Evolutionary conservation across 2,797 vertebrate genomes (phyloP).

Genomic region (Mormyrops boulengeri): DNA sequence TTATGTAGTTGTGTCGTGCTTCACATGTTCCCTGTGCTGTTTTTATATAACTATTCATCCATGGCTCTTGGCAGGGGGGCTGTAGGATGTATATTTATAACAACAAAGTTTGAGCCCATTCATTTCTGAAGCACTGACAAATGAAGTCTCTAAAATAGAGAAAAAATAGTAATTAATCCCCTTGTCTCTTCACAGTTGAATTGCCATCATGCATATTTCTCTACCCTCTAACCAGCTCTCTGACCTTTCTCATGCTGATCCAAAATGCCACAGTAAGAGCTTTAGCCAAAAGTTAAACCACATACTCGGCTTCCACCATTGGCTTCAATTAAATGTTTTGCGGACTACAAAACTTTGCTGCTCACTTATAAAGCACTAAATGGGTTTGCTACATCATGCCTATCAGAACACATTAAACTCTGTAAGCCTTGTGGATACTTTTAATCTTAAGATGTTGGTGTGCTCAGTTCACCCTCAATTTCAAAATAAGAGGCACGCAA

Average conservation of each 20-base stretch:
- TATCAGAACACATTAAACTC: conserved; percentile 1
- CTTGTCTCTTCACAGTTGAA: conserved; percentile 2
- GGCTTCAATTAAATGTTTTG: background rate
- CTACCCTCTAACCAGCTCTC: background rate
- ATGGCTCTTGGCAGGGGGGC: background rate
- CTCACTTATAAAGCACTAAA: background rate
- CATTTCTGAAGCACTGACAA: background rate
- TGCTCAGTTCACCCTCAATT: background rate
- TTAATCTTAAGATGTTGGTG: background rate
- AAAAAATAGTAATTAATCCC: background rate
- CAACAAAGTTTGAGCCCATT: background rate
- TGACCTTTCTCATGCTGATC: background rate
- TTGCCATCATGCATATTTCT: background rate
- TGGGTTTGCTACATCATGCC: background rate
- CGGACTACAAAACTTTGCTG: conserved; percentile 10
- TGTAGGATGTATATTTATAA: background rate
- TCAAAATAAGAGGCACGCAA: background rate
- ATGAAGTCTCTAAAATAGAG: background rate
- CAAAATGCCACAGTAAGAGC: background rate
- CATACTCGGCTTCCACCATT: background rate
- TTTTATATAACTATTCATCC: background rate
- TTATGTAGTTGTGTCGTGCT: background rate
- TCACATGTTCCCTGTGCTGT: background rate
- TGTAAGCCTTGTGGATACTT: background rate
- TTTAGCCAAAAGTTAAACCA: background rate